Evolutionary conservation across 1,140 invertebrate species (phyloP).

Genomic region (Calosoma granatense): DNA sequence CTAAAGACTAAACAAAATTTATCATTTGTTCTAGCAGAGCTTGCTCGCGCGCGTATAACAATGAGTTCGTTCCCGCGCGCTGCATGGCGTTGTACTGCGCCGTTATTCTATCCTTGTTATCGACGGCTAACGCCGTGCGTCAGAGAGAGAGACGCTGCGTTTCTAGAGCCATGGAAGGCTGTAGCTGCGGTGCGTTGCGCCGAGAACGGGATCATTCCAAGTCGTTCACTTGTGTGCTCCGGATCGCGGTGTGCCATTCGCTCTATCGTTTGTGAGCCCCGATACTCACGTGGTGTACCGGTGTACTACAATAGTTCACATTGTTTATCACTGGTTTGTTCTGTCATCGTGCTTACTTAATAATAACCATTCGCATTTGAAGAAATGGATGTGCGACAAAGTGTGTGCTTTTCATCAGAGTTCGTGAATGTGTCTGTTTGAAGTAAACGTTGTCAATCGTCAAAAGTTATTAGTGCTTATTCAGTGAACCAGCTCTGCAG

Average conservation of each 20-base stretch:
- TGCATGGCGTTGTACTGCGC: background rate
- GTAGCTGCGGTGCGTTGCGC: background rate
- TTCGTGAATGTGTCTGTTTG: background rate
- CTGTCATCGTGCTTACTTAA: background rate
- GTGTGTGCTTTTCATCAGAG: background rate
- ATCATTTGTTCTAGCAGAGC: background rate
- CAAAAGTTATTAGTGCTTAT: background rate
- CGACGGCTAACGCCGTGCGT: no score
- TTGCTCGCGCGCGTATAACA: background rate
- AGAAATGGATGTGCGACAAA: background rate
- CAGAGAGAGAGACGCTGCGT: background rate
- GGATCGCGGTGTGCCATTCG: background rate
- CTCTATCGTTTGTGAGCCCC: background rate
- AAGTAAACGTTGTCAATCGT: no score
- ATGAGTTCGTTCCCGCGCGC: background rate
- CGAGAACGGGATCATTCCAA: conserved; percentile 17
- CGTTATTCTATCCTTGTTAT: background rate
- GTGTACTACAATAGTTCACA: background rate
- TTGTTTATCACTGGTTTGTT: background rate
- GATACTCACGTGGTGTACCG: background rate
- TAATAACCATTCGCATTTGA: background rate
- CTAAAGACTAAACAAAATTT: background rate
- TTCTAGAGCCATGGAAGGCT: background rate
- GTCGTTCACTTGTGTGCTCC: conserved; percentile 15
- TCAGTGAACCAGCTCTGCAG: no score